Evolutionary conservation across 2,113 vertebrate species (phyloP).

Genomic region (Orcinus orca): DNA sequence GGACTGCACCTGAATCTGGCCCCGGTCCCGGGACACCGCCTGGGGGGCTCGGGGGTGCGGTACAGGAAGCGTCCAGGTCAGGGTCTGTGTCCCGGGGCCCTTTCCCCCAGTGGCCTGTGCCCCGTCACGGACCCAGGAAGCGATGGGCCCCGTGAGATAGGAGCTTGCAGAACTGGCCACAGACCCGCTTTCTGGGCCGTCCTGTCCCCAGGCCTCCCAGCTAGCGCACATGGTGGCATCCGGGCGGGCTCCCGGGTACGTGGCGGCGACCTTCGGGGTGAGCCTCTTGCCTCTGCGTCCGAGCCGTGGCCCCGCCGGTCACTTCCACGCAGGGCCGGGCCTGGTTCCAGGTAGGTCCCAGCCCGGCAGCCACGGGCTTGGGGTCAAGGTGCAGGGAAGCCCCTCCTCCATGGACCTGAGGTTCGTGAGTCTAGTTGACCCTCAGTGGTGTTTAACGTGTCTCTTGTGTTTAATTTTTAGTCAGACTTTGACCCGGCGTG

Average conservation of each 20-base stretch:
- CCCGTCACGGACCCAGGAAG: background rate
- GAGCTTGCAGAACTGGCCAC: background rate
- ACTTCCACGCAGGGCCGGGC: accelerated
- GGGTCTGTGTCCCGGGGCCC: background rate
- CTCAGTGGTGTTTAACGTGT: constrained; percentile 81
- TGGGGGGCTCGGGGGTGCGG: accelerated
- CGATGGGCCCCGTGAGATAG: background rate
- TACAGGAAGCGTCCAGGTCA: background rate
- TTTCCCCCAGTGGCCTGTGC: background rate
- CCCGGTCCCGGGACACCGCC: background rate
- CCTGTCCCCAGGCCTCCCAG: accelerated
- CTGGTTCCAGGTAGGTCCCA: constrained; percentile 4
- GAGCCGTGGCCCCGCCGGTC: accelerated
- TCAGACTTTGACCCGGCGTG: constrained; percentile 82
- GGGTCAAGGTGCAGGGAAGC: constrained; percentile 53
- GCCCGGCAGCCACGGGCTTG: background rate
- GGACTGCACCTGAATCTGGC: background rate
- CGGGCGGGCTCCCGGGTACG: background rate
- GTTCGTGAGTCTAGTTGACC: constrained; percentile 60
- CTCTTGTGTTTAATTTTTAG: constrained; percentile 88
- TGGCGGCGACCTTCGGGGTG: constrained; percentile 58
- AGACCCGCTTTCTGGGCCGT: background rate
- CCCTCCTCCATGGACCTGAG: constrained; percentile 38
- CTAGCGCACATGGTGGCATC: accelerated
- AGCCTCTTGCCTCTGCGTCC: constrained; percentile 39